phyloP scores from a whole-genome alignment of 2,797 vertebrate species.

The Bryconaethiops microstoma region DNA sequence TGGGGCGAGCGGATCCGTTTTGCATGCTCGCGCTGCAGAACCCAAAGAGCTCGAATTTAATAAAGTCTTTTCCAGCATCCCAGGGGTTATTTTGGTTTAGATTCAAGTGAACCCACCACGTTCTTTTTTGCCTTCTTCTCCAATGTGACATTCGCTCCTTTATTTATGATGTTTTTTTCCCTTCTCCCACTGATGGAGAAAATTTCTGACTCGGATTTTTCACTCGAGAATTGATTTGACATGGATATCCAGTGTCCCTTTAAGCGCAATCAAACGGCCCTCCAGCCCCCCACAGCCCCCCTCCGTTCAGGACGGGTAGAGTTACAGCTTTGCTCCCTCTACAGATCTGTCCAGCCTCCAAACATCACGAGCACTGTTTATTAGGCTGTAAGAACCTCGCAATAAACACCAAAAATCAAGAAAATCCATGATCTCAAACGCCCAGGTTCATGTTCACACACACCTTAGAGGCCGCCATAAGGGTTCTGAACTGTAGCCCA shows the following conservation, averaged over 20 bases:
- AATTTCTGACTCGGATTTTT: conserved; percentile 80
- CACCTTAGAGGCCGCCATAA: no score
- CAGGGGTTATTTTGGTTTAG: conserved; percentile 56
- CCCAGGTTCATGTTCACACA: not conserved
- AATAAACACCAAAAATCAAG: not conserved
- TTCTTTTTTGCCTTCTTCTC: conserved; percentile 57
- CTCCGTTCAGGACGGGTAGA: conserved; percentile 77
- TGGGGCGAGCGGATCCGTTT: not conserved
- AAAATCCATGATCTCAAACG: not conserved
- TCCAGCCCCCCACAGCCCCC: conserved; percentile 72
- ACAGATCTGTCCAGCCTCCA: conserved; percentile 35
- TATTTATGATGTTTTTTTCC: conserved; percentile 70
- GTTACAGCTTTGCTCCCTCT: conserved; percentile 71
- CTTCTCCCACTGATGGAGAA: conserved; percentile 67
- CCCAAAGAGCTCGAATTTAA: conserved; percentile 46
- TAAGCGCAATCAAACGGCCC: conserved; percentile 83
- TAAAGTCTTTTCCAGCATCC: conserved; percentile 49
- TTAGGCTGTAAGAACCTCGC: conserved; percentile 5
- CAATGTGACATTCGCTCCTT: conserved; percentile 67
- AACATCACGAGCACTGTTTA: conserved; percentile 50
- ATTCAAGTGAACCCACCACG: conserved; percentile 57
- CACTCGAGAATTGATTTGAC: conserved; percentile 79
- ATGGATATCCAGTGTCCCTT: conserved; percentile 83
- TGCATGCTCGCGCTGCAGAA: conserved; percentile 13
- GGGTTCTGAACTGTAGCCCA: no score